Conservation (phyloP, 64 coral and sea anemone species). For the Platygyra sinensis region DNA sequence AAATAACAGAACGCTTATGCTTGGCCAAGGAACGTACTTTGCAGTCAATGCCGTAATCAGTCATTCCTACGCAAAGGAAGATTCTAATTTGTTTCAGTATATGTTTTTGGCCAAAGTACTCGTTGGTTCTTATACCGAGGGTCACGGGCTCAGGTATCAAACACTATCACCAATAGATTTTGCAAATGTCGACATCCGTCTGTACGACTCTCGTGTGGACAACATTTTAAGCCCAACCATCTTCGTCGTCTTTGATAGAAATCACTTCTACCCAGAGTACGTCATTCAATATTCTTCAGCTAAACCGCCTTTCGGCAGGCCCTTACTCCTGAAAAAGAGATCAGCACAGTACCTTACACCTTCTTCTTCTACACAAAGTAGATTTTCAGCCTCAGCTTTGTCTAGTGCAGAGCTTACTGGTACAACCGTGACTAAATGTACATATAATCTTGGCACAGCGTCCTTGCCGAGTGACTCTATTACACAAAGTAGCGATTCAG, state of each 20-base stretch:
- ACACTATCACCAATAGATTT: constrained; percentile 25
- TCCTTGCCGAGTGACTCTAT: too few species aligned
- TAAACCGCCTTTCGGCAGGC: too few species aligned
- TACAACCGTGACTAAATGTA: too few species aligned
- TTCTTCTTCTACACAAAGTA: too few species aligned
- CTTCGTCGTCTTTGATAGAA: constrained; percentile 75
- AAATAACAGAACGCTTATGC: constrained; percentile 44
- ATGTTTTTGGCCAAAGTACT: constrained; percentile 83
- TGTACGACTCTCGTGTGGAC: constrained; percentile 76
- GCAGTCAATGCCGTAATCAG: constrained; percentile 48
- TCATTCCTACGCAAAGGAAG: constrained; percentile 39
- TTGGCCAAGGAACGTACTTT: constrained; percentile 77
- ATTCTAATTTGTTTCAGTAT: constrained; percentile 25
- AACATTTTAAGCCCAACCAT: constrained; percentile 37
- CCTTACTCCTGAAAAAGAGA: too few species aligned
- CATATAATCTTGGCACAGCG: too few species aligned
- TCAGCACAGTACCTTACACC: too few species aligned
- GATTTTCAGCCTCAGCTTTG: too few species aligned
- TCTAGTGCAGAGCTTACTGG: too few species aligned
- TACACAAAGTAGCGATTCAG: too few species aligned
- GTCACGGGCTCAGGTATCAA: constrained; percentile 33
- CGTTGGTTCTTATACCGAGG: constrained; percentile 62
- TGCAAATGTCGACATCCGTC: not conserved
- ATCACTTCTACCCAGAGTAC: constrained; percentile 70
- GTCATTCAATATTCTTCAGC: constrained; percentile 44